These are phyloP conservation scores for Punctoribates punctum DNA, from an alignment of 2,888 invertebrate species.

Conservation along the genomic window DNA sequence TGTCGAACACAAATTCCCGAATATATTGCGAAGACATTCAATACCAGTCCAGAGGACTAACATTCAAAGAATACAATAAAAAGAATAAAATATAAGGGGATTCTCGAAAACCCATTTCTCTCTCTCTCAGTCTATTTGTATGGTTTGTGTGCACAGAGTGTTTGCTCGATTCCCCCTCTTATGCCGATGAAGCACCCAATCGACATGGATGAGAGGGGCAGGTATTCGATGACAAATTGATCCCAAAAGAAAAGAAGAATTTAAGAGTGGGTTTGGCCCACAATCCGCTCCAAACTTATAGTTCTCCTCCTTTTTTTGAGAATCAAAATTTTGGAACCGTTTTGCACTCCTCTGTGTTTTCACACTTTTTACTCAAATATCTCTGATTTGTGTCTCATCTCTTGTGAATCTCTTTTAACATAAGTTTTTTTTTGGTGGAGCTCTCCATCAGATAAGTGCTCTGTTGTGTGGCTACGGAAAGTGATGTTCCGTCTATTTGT, in stretches of 20 bases:
- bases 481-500: constrained; percentile 4
- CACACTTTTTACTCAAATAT: constrained; percentile 23
- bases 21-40: constrained; percentile 17
- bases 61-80: background rate
- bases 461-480: background rate
- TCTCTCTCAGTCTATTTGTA: background rate
- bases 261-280: constrained; percentile 32
- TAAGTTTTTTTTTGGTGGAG: background rate
- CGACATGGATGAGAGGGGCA: constrained; percentile 28
- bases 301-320: constrained; percentile 20
- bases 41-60: background rate
- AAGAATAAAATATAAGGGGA: constrained; percentile 13
- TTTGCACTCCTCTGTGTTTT: background rate
- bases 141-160: background rate
- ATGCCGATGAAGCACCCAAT: constrained; percentile 26
- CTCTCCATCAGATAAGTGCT: constrained; percentile 8
- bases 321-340: background rate
- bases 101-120: background rate
- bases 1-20: background rate
- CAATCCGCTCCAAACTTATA: background rate
- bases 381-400: background rate
- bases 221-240: constrained; percentile 35
- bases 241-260: constrained; percentile 20
- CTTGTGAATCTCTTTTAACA: background rate
- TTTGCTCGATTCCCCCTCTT: constrained; percentile 2